phyloP scores from a whole-genome alignment of 2,113 vertebrate genomes.

The Apistogramma diplotaenia region DNA sequence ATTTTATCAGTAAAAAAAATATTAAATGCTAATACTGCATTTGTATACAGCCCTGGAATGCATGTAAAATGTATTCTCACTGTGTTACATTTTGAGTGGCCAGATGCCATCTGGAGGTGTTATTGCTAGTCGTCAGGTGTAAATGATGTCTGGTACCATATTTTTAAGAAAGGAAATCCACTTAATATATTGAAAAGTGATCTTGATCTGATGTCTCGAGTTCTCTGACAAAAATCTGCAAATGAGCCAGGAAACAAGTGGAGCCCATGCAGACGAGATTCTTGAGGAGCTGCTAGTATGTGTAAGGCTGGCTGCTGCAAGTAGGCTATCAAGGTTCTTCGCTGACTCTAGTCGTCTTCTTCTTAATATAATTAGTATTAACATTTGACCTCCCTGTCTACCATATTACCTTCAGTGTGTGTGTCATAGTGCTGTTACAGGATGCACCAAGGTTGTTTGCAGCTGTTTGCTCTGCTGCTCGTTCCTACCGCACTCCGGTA shows the following conservation, averaged over 20 bases:
- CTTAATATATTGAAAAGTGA: background rate
- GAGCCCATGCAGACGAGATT: rapidly evolving
- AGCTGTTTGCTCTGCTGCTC: background rate
- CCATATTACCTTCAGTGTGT: background rate
- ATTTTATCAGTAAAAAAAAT: no score
- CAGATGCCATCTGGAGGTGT: background rate
- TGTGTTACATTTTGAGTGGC: background rate
- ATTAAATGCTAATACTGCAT: no score
- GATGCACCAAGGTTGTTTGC: background rate
- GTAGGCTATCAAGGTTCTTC: background rate
- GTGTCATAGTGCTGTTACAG: background rate
- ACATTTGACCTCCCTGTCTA: background rate
- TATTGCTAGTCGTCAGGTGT: background rate
- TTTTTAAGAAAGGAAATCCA: background rate
- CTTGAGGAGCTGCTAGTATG: background rate
- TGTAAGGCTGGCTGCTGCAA: background rate
- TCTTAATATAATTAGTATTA: background rate
- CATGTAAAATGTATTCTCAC: rapidly evolving
- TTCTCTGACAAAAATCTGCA: background rate
- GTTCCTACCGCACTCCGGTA: background rate
- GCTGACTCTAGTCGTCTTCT: background rate
- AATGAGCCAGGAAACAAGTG: rapidly evolving
- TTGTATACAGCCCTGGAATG: background rate
- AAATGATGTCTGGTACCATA: background rate
- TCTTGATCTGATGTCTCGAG: background rate